A percentile compares a stretch with the other conserved stretches of the same genome.
phyloP scores from a whole-genome alignment of 2,797 vertebrate genomes.

The Brachyalestes nurse region DNA sequence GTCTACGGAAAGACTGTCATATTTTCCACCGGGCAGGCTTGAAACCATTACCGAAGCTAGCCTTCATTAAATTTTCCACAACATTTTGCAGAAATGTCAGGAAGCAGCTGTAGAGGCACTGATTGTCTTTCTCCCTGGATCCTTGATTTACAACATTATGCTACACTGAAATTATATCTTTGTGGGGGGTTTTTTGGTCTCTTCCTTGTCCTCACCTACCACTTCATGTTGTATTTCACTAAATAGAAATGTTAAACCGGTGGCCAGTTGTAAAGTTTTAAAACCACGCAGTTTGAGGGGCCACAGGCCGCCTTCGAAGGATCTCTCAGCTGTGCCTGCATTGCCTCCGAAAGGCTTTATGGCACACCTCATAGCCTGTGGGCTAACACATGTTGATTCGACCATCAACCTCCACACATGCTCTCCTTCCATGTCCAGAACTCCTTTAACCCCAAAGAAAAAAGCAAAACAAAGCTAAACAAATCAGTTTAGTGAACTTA shows the following conservation, averaged over 20 bases:
- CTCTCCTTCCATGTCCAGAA: slow-evolving; percentile 1
- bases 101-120: slow-evolving; percentile 84
- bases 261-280: slow-evolving; percentile 29
- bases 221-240: slow-evolving; percentile 26
- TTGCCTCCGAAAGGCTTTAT: slow-evolving; percentile 71
- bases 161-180: slow-evolving; percentile 36
- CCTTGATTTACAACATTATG: slow-evolving; percentile 56
- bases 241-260: slow-evolving; percentile 20
- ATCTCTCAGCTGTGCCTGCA: slow-evolving; percentile 76
- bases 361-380: slow-evolving; percentile 72
- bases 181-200: slow-evolving; percentile 1
- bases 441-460: background rate
- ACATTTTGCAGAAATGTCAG: slow-evolving; percentile 88
- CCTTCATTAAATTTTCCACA: slow-evolving; percentile 91
- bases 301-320: slow-evolving; percentile 73
- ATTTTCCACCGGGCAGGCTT: slow-evolving; percentile 84
- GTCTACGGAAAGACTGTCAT: slow-evolving; percentile 87
- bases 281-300: slow-evolving; percentile 34
- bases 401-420: slow-evolving; percentile 55
- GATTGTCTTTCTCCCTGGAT: slow-evolving; percentile 74
- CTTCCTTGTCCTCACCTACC: slow-evolving; percentile 22
- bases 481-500: background rate
- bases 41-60: slow-evolving; percentile 79
- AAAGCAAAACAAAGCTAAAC: background rate
- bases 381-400: slow-evolving; percentile 73